Conservation (phyloP, 2,797 vertebrate genomes). For the Sebastolobus alascanus region DNA sequence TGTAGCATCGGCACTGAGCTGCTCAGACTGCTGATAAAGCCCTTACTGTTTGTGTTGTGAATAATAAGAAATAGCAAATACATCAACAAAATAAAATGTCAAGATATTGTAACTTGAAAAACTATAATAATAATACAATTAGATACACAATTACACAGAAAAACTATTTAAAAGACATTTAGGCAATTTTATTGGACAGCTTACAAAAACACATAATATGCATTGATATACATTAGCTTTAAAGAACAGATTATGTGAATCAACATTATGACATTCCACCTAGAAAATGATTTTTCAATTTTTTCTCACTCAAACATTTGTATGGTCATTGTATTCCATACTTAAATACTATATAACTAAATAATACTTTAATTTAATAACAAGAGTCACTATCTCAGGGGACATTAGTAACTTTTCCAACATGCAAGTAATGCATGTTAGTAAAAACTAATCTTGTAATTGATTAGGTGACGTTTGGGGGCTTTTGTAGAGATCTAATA, state of each 20-base stretch:
- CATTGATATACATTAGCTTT: background rate
- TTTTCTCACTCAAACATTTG: background rate
- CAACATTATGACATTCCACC: background rate
- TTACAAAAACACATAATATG: background rate
- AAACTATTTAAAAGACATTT: background rate
- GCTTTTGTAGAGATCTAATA: background rate
- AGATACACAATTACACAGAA: background rate
- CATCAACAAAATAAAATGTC: background rate
- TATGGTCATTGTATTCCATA: background rate
- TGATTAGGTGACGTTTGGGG: background rate
- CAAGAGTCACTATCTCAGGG: background rate
- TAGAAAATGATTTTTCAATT: background rate
- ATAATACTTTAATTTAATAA: too few species aligned
- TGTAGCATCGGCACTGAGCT: constrained; percentile 3
- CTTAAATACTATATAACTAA: background rate
- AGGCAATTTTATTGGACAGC: background rate
- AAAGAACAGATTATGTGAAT: background rate
- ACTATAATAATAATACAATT: background rate
- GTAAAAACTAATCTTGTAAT: background rate
- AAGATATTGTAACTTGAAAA: background rate
- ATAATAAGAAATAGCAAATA: background rate
- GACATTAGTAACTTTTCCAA: background rate
- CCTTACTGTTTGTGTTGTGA: background rate
- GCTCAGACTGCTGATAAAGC: constrained; percentile 12
- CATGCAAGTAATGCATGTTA: background rate